phyloP scores from a whole-genome alignment of 2,797 vertebrate genomes.

The Onychomys leucogaster region DNA sequence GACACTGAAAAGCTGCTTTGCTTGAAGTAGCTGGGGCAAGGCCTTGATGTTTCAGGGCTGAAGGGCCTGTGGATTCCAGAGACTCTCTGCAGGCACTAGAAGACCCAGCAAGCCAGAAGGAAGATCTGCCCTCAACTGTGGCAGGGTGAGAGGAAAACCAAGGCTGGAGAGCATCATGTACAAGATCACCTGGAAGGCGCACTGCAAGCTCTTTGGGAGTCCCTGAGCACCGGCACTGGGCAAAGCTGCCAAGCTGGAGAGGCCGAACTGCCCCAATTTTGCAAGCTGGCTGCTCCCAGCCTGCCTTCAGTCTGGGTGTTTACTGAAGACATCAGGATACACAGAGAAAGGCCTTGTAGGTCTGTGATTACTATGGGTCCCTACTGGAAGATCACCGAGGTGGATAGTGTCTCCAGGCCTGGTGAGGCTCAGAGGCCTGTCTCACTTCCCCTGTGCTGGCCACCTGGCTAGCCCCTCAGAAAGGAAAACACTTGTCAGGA shows the following conservation, averaged over 20 bases:
- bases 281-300: not conserved
- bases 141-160: not conserved
- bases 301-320: not conserved
- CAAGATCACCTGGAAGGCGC: not conserved
- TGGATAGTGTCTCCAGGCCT: not conserved
- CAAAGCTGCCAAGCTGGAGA: not conserved
- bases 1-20: not conserved
- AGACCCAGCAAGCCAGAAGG: not conserved
- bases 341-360: not conserved
- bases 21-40: not conserved
- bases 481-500: constrained; percentile 69
- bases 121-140: not conserved
- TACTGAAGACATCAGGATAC: not conserved
- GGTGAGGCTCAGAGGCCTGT: not conserved
- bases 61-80: not conserved
- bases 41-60: not conserved
- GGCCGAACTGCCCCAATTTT: not conserved
- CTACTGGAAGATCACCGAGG: not conserved
- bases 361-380: not conserved
- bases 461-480: constrained; percentile 12
- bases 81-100: not conserved
- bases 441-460: constrained; percentile 10
- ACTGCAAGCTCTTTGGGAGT: not conserved
- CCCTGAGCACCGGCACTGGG: not conserved
- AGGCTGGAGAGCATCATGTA: not conserved